Evolutionary conservation across 92 coral and sea anemone species (phyloP), one percentile per base, ranked within the genome.

Genomic region (Palythoa heliodiscus): DNA sequence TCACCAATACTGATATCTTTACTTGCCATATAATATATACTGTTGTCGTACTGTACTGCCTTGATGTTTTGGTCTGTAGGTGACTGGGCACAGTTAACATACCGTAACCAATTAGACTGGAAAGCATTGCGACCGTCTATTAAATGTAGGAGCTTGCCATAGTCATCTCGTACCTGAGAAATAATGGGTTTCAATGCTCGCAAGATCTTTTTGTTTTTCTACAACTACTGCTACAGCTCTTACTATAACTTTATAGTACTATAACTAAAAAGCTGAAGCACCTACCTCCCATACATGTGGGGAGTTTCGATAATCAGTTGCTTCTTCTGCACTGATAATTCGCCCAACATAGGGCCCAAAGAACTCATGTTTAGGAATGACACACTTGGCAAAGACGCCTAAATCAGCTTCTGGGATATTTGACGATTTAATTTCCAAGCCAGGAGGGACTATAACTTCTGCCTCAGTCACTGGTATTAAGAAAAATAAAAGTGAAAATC

Each of bases 271-370:
- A 63, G 69, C 29, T 3, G 20, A 67, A 24, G 19, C 9, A 12
- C 95, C 63, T 80, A 96, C 98, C 97, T 96, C 99, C 99, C 99
- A 96, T 8, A 96, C 90, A 88, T 96, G 92, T 22, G 91, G 93
- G 0, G 94, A 86, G 53, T 89, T 92, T 8, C 88, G 87, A 71
- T 94, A 90, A 9, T 80, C 72, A n/a, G 82, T 38, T 48, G 95
- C 98, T 78, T 92, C 93, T 82, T 89, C 89, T 20, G 93, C 86
- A 43, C 89, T 84, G 73, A 96, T 85, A 53, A 87, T 91, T 87
- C 85, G 89, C n/a, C 99, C 99, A 77, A 95, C 84, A 71, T 94
- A 96, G 5, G 99, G 99, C 50, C 99, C 99, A 90, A 96, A 96
- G 88, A 94, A 94, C 85, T 94, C 99, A 60, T 94, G 96, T 38